Conservation (phyloP, 2,113 vertebrate genomes). For the Hymenochirus boettgeri region DNA sequence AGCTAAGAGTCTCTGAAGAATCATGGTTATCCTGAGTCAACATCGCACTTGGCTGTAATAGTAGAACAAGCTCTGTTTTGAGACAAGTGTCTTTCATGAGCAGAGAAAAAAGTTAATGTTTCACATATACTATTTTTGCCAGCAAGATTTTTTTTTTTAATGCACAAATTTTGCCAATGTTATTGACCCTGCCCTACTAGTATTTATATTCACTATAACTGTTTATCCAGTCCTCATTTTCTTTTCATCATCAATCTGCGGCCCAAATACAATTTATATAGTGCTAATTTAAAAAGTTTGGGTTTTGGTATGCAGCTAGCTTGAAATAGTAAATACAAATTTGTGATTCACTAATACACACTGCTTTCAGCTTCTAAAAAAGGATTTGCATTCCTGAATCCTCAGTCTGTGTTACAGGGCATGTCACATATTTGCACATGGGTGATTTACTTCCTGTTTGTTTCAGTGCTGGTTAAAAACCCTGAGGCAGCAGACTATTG, state of each 20-base stretch:
- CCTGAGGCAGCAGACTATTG: no score
- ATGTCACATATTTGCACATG: no score
- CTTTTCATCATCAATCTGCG: not conserved
- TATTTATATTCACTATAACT: not conserved
- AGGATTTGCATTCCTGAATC: no score
- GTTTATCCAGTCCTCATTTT: no score
- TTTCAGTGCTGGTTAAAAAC: no score
- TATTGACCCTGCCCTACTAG: not conserved
- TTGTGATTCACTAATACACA: no score
- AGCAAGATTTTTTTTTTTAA: conserved; percentile 13
- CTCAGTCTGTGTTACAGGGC: no score
- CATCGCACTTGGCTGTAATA: conserved; percentile 20
- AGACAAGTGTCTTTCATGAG: conserved; percentile 7
- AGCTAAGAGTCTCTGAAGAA: conserved; percentile 26
- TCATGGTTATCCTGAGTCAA: conserved; percentile 31
- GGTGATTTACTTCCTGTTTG: not conserved
- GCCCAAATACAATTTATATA: not conserved
- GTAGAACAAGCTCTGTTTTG: conserved; percentile 18
- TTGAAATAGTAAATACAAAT: no score
- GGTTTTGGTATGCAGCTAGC: no score
- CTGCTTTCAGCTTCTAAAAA: no score
- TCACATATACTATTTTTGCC: not conserved
- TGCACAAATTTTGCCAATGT: not conserved
- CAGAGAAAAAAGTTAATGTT: not conserved
- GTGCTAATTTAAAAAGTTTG: no score